Conservation (phyloP, 2,797 vertebrate species). For the Cryptoblepharus egeriae region DNA sequence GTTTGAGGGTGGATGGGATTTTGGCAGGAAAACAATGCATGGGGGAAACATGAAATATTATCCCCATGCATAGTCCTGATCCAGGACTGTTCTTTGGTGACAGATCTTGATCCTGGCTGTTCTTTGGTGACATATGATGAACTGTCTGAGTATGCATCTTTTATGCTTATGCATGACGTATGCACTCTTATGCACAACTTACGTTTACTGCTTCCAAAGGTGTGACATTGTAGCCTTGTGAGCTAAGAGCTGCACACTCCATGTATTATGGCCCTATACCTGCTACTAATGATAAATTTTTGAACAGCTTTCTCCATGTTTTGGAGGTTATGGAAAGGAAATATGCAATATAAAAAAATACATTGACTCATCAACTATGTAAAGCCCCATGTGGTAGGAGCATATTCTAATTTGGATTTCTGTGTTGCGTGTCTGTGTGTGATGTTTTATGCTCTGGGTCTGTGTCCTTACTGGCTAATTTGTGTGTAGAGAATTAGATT, state of each 20-base stretch:
- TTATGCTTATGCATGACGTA: no score
- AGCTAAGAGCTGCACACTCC: constrained; percentile 40
- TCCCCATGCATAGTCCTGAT: no score
- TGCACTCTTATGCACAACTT: no score
- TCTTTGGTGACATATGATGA: no score
- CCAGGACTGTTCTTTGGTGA: no score
- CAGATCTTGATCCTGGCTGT: no score
- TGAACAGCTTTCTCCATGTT: constrained; percentile 42
- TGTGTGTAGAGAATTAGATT: constrained; percentile 48
- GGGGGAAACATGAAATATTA: no score
- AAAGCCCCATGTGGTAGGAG: constrained; percentile 63
- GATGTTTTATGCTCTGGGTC: constrained; percentile 37
- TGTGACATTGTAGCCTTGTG: constrained; percentile 29
- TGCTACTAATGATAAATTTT: constrained; percentile 47
- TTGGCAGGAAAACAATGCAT: no score
- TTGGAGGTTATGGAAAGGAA: constrained; percentile 50
- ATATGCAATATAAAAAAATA: constrained; percentile 62
- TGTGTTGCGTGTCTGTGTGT: no score
- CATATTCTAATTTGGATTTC: constrained; percentile 42
- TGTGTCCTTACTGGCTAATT: constrained; percentile 54
- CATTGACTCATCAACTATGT: constrained; percentile 74
- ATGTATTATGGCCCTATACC: not conserved
- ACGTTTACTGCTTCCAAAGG: constrained; percentile 7
- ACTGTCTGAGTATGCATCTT: no score
- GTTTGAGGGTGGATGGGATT: no score